Percentiles rank a stretch among this genome's conserved stretches.
Conservation (phyloP, 2,888 invertebrate species). For the Cantharis rustica region DNA sequence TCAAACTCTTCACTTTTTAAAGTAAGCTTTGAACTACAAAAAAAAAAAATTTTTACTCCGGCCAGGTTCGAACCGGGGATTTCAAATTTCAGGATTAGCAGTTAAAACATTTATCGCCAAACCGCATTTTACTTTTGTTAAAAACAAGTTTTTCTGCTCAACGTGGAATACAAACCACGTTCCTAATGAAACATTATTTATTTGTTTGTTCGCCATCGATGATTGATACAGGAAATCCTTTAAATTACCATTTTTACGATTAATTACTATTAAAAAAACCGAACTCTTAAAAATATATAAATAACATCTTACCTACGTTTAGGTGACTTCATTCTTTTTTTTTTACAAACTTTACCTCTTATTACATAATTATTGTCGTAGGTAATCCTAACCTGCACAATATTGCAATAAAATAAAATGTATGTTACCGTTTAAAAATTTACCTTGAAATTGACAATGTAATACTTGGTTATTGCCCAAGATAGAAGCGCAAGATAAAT, state of each 20-base stretch:
- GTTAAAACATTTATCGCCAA: no score
- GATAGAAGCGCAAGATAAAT: not conserved
- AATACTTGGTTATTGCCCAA: not conserved
- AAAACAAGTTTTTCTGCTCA: no score
- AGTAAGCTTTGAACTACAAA: no score
- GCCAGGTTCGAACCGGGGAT: no score
- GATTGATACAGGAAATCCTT: not conserved
- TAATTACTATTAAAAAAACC: not conserved
- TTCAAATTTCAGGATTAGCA: no score
- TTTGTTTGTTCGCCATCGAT: not conserved
- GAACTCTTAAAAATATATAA: not conserved
- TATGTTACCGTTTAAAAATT: not conserved
- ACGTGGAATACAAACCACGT: no score
- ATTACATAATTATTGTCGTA: not conserved
- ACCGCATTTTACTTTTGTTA: no score
- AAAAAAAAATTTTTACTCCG: no score
- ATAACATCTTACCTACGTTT: not conserved
- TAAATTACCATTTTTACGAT: not conserved
- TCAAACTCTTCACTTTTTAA: no score
- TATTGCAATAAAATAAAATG: not conserved
- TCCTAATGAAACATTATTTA: no score
- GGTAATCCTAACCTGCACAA: not conserved
- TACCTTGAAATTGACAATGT: not conserved
- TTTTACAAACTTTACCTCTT: not conserved
- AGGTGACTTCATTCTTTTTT: slow-evolving; percentile 8